A percentile compares a stretch with the other conserved stretches of the same genome.
Conservation (phyloP, 2,797 vertebrate genomes). For the Alcedo quadribrachys region DNA sequence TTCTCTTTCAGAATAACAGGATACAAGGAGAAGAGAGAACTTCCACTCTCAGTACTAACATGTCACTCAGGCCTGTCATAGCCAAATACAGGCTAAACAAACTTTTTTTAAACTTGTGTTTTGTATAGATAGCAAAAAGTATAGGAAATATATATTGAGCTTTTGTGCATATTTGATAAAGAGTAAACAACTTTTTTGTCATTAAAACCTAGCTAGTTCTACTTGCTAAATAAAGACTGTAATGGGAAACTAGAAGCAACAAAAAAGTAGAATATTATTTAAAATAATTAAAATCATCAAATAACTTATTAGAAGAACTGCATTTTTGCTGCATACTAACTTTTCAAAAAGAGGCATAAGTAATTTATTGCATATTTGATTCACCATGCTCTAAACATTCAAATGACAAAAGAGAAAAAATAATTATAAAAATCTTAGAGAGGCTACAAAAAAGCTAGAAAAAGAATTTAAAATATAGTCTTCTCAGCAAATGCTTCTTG, state of each 20-base stretch:
- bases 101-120: neutral
- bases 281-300: slow-evolving; percentile 18
- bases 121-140: neutral
- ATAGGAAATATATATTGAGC: neutral
- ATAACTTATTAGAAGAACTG: slow-evolving; percentile 33
- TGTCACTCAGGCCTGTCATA: neutral
- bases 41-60: neutral
- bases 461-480: neutral
- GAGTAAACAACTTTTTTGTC: neutral
- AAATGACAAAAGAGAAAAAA: slow-evolving; percentile 51
- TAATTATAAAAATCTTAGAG: slow-evolving; percentile 63
- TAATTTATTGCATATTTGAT: slow-evolving; percentile 38
- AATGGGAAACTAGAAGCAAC: neutral
- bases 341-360: neutral
- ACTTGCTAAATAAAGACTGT: neutral
- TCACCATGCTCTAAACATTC: slow-evolving; percentile 14
- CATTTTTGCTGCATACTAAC: slow-evolving; percentile 33
- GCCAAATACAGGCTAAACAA: neutral
- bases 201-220: neutral
- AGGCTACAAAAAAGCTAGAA: neutral
- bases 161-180: neutral
- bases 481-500: slow-evolving; percentile 11
- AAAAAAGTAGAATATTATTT: neutral
- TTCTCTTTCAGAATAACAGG: neutral
- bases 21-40: neutral